These are phyloP conservation scores for Phaethornis superciliosus DNA, from an alignment of 2,113 vertebrate genomes.

Conservation along the genomic window DNA sequence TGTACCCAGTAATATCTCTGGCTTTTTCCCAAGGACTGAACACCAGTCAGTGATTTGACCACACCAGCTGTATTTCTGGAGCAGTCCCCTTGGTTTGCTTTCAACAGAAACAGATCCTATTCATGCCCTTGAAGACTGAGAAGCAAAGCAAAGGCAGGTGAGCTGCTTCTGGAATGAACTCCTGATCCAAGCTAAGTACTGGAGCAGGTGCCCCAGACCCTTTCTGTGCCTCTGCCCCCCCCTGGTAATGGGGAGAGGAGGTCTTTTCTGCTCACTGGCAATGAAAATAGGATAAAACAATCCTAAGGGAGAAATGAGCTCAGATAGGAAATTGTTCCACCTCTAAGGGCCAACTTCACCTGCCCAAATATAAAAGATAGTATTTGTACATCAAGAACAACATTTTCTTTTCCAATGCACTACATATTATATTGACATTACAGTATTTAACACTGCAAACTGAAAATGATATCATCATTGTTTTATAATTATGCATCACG, in stretches of 20 bases:
- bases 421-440: not conserved
- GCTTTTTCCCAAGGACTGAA: too few species aligned
- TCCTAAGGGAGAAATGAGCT: not conserved
- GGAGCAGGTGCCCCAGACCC: not conserved
- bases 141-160: not conserved
- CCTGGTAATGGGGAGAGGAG: not conserved
- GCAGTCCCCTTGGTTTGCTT: not conserved
- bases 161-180: not conserved
- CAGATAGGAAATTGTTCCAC: not conserved
- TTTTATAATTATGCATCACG: conserved; percentile 49
- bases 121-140: not conserved
- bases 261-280: not conserved
- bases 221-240: not conserved
- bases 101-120: not conserved
- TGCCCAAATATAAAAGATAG: not conserved
- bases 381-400: not conserved
- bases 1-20: too few species aligned
- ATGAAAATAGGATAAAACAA: not conserved
- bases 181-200: not conserved
- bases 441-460: not conserved
- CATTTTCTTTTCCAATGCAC: conserved; percentile 40
- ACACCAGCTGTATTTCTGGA: too few species aligned
- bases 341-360: not conserved
- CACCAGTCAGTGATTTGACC: not conserved
- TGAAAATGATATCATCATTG: not conserved